Evolutionary conservation across 2,113 vertebrate species (phyloP), one percentile per base, ranked within the genome.

Genomic region (Echinops telfairi): DNA sequence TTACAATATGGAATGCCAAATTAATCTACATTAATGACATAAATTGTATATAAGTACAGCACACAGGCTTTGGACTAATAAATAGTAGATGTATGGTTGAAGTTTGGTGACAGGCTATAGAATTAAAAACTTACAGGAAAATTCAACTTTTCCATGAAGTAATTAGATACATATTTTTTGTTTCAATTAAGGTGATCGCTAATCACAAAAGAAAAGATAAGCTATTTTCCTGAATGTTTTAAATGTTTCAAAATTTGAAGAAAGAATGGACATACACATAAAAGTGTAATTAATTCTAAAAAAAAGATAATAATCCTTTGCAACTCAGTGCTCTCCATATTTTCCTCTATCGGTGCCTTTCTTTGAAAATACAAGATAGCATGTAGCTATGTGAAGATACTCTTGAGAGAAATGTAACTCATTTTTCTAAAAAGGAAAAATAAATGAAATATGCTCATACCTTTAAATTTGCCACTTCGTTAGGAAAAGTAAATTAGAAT

Each of bases 211-310:
- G 12, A 82, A 86, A 68, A 90, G 22, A 16, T 81, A 83, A 83
- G 40, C 1, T 78, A 3, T 78, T 62, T 85, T 92, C 58, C 58
- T 76, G 38, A 66, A 60, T 38, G 7, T 80, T 23, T n/a, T 9
- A 80, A 82, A 47, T 27, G 8, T 17, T 60, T 89, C 33, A 47
- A 64, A 91, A 80, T 90, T 78, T 36, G 16, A 79, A 83, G 86
- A 79, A 96, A 92, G 25, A 86, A 94, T 58, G 38, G 31, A 22
- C 9, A 60, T 33, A 8, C 0, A 88, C 4, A 58, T 68, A 78
- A 36, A 66, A 93, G 60, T 36, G 83, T 62, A 77, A 93, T 78
- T 76, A 43, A 43, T 43, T 93, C 92, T 82, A n/a, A 17, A 86
- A 86, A 43, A 3, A 62, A 3, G 40, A 53, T 53, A 53, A 53